Evolutionary conservation across 2,888 invertebrate species (phyloP), one percentile per base, ranked within the genome.

Genomic region (Agelastica alni): DNA sequence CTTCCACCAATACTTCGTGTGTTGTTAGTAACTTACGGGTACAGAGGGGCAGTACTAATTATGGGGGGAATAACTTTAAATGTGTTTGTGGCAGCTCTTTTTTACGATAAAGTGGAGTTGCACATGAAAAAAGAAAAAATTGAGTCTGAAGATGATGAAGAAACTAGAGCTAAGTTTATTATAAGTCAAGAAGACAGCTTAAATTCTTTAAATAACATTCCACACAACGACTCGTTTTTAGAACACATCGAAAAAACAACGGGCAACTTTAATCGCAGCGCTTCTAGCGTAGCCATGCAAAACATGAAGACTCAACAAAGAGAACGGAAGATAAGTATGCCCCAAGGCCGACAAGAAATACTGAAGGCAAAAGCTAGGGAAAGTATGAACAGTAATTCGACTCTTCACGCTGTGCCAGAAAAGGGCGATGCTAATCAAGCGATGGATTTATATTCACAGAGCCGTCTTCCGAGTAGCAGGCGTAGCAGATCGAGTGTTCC

Each of bases 51-150:
- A 2, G 87, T 91, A 3, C 77, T 93, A 17, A 84, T 93, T 49
- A 84, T 93, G 79, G 92, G 92, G 16, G 93, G 87, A 7, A 79
- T 92, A 10, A 89, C 91, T 66, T 76, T 93, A 41, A 91, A 93
- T 74, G 89, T 90, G 0, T 89, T 90, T 84, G 89, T 91, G 6
- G 89, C 91, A 0, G 91, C 92, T 2, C 73, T 92, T 9, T 84
- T 93, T 41, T 93, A 92, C 76, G 89, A 92, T 58, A 92, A 92
- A 0, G 92, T 92, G 0, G 88, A 89, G 60, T 84, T 85, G 62
- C 92, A 93, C 70, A 83, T 91, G 85, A 84, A 88, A 60, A 81
- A 83, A 67, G 85, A 85, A 51, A 62, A 66, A 3, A 73, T 75
- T 39, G 63, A 70, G 18, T 62, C 67, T 54, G 72, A 69, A 52